Evolutionary conservation across 2,797 vertebrate genomes (phyloP), one percentile per base, ranked within the genome.

Genomic region (Acanthopagrus latus): DNA sequence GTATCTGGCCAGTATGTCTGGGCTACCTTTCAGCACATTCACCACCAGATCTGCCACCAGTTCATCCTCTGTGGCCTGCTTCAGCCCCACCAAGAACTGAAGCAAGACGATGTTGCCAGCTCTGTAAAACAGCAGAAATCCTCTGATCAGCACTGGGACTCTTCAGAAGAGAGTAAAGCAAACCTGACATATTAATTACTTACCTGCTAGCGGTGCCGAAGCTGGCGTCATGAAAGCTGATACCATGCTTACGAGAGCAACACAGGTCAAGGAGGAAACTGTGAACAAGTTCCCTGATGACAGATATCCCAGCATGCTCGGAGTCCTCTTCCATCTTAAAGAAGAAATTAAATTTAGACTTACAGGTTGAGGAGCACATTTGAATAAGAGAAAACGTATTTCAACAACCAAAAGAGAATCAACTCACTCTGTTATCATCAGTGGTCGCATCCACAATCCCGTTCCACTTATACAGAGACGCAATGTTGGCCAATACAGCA

Each of bases 161-260:
- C 66, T 64, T 20, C 7, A 54, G 21, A 44, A 38, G 2, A 56
- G 13, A 7, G 13, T 2, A 56, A 52, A 0, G 25, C 9, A 8
- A 58, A 64, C 2, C 10, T n/a, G 0, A 29, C n/a, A 23, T 1
- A 10, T 1, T 6, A 8, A 17, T 23, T 4, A 38, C 76, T 93
- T 73, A 98, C 98, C 96, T 96, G 85, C 96, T 96, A 7, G 92
- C 91, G 43, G 97, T 99, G 41, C 97, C 98, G 29, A 98, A 92
- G 80, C 96, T 97, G 4, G 96, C 88, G 33, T 99, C 97, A 23
- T 97, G 93, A 80, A 99, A 99, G 21, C 94, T 97, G 87, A 99
- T 97, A 0, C 98, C 98, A 3, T 98, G 95, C 86, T 97, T 98
- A 60, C 97, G 93, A 43, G 98, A 99, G 89, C 97, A 98, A 83